Conservation (phyloP, 2,113 vertebrate species). For the Limanda limanda region DNA sequence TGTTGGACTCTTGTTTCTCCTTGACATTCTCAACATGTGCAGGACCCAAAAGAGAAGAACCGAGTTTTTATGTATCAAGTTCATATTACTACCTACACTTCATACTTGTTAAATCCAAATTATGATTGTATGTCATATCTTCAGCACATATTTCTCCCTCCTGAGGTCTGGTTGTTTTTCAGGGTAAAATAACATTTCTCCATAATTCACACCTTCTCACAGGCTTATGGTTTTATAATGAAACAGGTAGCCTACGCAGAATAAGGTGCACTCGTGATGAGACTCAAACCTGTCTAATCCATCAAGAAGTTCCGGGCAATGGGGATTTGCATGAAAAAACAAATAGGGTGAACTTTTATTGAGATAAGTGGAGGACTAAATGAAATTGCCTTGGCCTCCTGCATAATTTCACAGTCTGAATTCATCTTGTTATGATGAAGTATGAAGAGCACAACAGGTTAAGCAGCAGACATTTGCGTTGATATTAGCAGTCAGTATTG, state of each 20-base stretch:
- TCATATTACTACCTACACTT: background rate
- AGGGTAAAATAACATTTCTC: background rate
- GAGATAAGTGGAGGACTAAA: constrained; percentile 28
- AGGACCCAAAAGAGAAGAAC: constrained; percentile 3
- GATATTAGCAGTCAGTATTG: constrained; percentile 21
- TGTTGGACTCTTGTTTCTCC: constrained; percentile 7
- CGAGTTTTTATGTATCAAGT: constrained; percentile 1
- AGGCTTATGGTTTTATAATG: constrained; percentile 2
- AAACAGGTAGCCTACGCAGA: constrained; percentile 9
- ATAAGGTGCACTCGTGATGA: background rate
- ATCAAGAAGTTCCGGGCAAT: constrained; percentile 15
- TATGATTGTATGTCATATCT: background rate
- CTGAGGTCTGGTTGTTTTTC: constrained; percentile 3
- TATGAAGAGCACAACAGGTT: constrained; percentile 48
- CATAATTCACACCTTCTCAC: background rate
- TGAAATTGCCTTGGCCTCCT: constrained; percentile 14
- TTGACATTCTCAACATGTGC: constrained; percentile 33
- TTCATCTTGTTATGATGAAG: constrained; percentile 25
- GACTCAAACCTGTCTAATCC: constrained; percentile 31
- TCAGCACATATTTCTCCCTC: background rate
- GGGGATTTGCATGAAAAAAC: constrained; percentile 55
- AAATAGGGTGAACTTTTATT: constrained; percentile 34
- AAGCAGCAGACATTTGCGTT: constrained; percentile 19
- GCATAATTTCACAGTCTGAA: constrained; percentile 48
- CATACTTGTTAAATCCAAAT: constrained; percentile 11